Percentiles rank a stretch among this genome's conserved stretches.
Evolutionary conservation across 1,140 invertebrate species (phyloP).

Genomic region (Orius laevigatus): DNA sequence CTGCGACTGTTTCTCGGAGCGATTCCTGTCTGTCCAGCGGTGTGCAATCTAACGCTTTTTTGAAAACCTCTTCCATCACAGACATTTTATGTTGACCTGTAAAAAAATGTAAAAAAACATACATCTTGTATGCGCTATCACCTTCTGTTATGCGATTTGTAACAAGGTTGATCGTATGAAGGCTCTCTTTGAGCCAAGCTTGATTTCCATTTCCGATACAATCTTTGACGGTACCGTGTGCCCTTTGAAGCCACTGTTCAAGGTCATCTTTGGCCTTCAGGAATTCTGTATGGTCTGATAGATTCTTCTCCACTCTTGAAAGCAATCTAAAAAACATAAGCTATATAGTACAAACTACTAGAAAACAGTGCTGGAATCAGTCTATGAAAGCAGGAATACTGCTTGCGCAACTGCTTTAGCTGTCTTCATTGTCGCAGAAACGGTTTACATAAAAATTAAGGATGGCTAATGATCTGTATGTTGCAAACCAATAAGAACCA

Average conservation of each 20-base stretch:
- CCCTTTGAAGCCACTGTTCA: conserved; percentile 60
- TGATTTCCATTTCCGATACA: conserved; percentile 67
- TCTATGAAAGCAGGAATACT: too few species aligned
- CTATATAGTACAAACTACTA: too few species aligned
- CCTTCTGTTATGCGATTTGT: conserved; percentile 24
- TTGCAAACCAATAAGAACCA: too few species aligned
- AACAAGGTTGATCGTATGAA: conserved; percentile 44
- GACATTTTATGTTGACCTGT: conserved; percentile 70
- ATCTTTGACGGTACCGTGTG: conserved; percentile 60
- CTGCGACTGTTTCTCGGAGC: conserved; percentile 47
- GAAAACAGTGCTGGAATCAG: too few species aligned
- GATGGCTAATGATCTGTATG: too few species aligned
- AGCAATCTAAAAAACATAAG: conserved; percentile 44
- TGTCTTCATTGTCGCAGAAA: too few species aligned
- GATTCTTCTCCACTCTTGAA: conserved; percentile 68
- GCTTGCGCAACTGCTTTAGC: too few species aligned
- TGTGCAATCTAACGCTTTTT: conserved; percentile 65
- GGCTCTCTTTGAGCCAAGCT: conserved; percentile 58
- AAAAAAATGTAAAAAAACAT: conserved; percentile 7
- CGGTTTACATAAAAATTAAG: too few species aligned
- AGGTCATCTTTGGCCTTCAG: conserved; percentile 66
- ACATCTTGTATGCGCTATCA: conserved; percentile 5
- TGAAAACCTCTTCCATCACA: conserved; percentile 63
- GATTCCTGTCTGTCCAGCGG: conserved; percentile 62
- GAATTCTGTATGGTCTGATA: conserved; percentile 79